Evolutionary conservation across 2,113 vertebrate species (phyloP), one percentile per base, ranked within the genome.

Genomic region (Cercocebus atys): DNA sequence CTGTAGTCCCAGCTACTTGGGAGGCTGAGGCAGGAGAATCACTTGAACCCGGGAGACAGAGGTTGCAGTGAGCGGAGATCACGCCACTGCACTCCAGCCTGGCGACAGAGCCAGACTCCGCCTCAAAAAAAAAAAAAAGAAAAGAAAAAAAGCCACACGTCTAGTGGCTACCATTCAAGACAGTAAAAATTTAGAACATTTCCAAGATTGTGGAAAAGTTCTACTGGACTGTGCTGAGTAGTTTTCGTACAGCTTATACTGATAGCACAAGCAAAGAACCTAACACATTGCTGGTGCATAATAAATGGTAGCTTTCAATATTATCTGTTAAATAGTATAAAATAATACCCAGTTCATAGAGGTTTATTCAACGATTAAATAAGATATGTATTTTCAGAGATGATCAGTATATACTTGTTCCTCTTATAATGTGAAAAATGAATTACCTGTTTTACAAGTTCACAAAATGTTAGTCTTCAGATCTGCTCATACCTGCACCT

Each of bases 401-500:
- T 57, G 6, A 23, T 95, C 57, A 92, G 57, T 79, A 61, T 82
- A 83, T 40, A 55, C 23, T 70, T 92, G 16, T 52, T 94, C 30
- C 68, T 91, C 96, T 84, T 88, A 88, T 30, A 94, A 97, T 35
- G 1, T 88, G 32, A 96, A 94, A 96, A 45, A 88, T 30, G 45
- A 96, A 88, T 88, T 93, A 98, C 93, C 93, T 93, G 43, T 91
- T 91, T 70, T 96, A 90, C 13, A 57, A 87, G 22, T 80, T 84
- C 68, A 57, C 75, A 95, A 86, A 92, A 76, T 94, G 47, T 81
- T 55, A 59, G n/a, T 97, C 93, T 97, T 97, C 90, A 81, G 40
- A 94, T 85, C 45, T 93, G 43, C 11, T 66, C 78, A 95, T 97
- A 85, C 22, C 23, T 73, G 35, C 27, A 75, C 52, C 45, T 92